Percentiles rank a stretch among this genome's conserved stretches.
phyloP scores from a whole-genome alignment of 2,797 vertebrate genomes.

The Spondyliosoma cantharus region DNA sequence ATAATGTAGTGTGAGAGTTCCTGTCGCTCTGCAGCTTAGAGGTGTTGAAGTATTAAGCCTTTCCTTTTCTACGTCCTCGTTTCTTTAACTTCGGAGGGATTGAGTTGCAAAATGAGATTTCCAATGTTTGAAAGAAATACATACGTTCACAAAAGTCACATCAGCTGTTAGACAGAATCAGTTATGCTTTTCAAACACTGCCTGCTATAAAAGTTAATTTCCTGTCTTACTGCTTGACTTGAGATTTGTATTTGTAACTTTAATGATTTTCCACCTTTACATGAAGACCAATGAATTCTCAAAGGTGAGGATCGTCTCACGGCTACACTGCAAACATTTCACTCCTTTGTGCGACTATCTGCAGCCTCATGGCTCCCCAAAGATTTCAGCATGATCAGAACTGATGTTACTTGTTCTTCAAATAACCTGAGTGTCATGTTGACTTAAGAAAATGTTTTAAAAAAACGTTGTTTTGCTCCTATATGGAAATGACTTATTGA shows the following conservation, averaged over 20 bases:
- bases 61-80: not conserved
- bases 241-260: slow-evolving; percentile 30
- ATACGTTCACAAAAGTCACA: not conserved
- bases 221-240: slow-evolving; percentile 3
- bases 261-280: slow-evolving; percentile 16
- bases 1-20: not conserved
- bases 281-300: slow-evolving; percentile 17
- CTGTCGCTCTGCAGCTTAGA: slow-evolving; percentile 11
- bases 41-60: slow-evolving; percentile 13
- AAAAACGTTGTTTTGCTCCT: slow-evolving; percentile 6
- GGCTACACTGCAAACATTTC: slow-evolving; percentile 29
- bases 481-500: slow-evolving; percentile 42
- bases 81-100: slow-evolving; percentile 8
- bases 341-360: slow-evolving; percentile 5
- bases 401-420: not conserved
- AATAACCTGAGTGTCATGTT: not conserved
- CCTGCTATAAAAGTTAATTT: not conserved
- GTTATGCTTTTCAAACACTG: not conserved
- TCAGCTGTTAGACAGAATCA: not conserved
- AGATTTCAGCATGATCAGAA: not conserved
- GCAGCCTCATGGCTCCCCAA: slow-evolving; percentile 27
- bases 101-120: not conserved
- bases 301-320: slow-evolving; percentile 50
- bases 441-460: not conserved
- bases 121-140: not conserved